Evolutionary conservation across 2,113 vertebrate species (phyloP), one percentile per base, ranked within the genome.

Genomic region (Equus quagga): DNA sequence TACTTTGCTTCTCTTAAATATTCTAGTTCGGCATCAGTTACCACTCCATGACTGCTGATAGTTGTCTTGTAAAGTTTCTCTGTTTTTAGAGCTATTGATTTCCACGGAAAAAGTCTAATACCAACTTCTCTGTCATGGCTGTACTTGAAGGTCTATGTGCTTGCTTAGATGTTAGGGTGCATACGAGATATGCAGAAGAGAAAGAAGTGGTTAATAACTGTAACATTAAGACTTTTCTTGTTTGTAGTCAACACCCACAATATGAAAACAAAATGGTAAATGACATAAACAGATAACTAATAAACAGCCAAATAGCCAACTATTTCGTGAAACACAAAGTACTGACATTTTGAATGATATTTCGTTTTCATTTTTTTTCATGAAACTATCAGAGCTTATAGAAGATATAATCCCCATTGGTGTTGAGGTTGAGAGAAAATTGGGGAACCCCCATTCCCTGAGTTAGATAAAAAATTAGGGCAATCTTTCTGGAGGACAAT

Each of bases 21-120:
- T 17, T 1, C 2, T 15, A 36, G 28, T 2, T 28, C 36, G 8
- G 5, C 3, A 0, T 13, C 1, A 31, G 2, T 65, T 6, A 14
- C 28, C 9, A 1, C n/a, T 1, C 0, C 0, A 0, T 36, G 44
- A 36, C 54, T 14, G 4, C 11, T 4, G 10, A 12, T 24, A 6
- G 12, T 2, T 11, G 11, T 21, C 33, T 49, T 41, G 0, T 24
- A n/a, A 8, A 8, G 11, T 44, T 6, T 67, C 83, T 33, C 10
- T 12, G 8, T 15, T 41, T 79, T 60, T 51, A 49, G 17, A 24
- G 11, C 15, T 86, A 4, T n/a, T 58, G 13, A 44, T 73, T 28
- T 3, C 13, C 60, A 81, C 1, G 54, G 49, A 69, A 10, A 4
- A 51, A 4, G 13, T 41, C 28, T 54, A 28, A 26, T 10, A 19